A percentile compares a stretch with the other conserved stretches of the same genome.
Evolutionary conservation across 2,113 vertebrate genomes (phyloP).

Genomic region (Tachysurus fulvidraco): DNA sequence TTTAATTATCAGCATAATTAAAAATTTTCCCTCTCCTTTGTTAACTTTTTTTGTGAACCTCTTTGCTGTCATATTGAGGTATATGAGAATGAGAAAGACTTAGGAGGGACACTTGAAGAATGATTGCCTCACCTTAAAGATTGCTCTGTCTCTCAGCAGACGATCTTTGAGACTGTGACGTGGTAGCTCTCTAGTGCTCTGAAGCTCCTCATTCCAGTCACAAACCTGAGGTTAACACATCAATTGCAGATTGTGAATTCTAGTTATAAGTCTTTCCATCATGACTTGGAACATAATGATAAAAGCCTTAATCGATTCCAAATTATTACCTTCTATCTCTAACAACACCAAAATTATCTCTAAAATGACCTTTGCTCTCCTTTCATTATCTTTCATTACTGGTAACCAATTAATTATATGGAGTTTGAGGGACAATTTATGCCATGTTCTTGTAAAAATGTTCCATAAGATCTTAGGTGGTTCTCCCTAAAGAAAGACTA

Average conservation of each 20-base stretch:
- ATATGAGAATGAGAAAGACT: not conserved
- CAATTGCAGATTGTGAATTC: not conserved
- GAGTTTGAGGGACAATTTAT: too few species aligned
- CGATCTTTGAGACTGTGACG: conserved; percentile 85
- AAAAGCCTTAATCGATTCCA: not conserved
- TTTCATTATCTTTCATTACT: too few species aligned
- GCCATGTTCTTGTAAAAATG: not conserved
- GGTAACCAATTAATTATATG: too few species aligned
- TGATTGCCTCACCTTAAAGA: conserved; percentile 83
- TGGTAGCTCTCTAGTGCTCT: conserved; percentile 84
- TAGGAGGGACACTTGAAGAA: not conserved
- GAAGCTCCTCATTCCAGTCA: conserved; percentile 95
- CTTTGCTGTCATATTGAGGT: not conserved
- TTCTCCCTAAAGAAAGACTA: not conserved
- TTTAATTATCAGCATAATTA: not conserved
- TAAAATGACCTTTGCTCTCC: not conserved
- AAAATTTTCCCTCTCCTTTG: not conserved
- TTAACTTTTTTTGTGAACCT: not conserved
- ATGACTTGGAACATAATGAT: not conserved
- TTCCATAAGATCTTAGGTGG: not conserved
- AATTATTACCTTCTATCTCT: not conserved
- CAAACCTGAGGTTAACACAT: conserved; percentile 74
- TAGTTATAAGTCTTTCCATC: not conserved
- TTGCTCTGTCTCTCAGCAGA: conserved; percentile 84
- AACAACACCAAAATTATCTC: not conserved